Percentiles rank a stretch among this genome's conserved stretches.
Conservation (phyloP, 1,140 invertebrate species). For the Tachypleus tridentatus region DNA sequence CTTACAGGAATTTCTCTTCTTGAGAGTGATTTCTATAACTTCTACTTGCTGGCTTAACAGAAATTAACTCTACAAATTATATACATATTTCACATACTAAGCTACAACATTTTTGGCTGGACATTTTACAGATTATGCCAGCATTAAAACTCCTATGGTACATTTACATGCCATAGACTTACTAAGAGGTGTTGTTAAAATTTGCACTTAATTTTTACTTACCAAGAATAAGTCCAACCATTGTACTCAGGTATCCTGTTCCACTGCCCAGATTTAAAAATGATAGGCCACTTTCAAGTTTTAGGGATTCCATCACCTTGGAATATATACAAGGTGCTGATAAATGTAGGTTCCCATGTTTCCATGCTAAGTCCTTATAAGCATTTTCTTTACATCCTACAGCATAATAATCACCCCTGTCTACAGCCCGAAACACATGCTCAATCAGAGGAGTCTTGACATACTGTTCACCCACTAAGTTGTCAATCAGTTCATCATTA, state of each 20-base stretch:
- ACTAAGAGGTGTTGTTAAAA: no score
- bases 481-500: constrained; percentile 78
- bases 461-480: constrained; percentile 58
- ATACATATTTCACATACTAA: no score
- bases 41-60: no score
- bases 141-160: no score
- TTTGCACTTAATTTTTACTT: constrained; percentile 24
- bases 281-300: constrained; percentile 55
- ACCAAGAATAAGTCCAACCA: constrained; percentile 72
- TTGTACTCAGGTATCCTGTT: constrained; percentile 78
- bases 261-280: constrained; percentile 84
- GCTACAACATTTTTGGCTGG: no score
- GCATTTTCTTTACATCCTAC: constrained; percentile 50
- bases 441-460: constrained; percentile 59
- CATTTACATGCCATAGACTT: no score
- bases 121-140: no score
- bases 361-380: constrained; percentile 71
- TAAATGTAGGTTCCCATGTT: constrained; percentile 61
- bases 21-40: no score
- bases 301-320: constrained; percentile 72
- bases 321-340: constrained; percentile 85
- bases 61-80: no score
- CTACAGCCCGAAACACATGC: constrained; percentile 66
- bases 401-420: constrained; percentile 68
- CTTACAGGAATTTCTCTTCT: no score